These are phyloP conservation scores for Vireo griseus DNA, from an alignment of 2,797 vertebrate genomes.

Conservation along the genomic window DNA sequence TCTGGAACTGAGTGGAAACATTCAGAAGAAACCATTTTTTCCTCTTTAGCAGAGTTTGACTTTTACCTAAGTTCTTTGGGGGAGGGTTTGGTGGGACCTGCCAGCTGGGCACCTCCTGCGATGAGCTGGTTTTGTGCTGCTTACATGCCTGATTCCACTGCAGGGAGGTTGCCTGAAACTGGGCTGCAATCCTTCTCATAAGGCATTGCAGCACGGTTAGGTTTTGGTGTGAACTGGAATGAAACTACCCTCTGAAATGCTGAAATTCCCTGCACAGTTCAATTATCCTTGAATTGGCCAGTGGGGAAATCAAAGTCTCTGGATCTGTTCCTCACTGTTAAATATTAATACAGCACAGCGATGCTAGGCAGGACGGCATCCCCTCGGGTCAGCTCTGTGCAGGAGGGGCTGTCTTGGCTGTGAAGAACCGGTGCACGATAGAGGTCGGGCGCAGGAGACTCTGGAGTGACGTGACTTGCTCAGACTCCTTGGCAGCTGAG, in stretches of 20 bases:
- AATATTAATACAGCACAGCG: neutral
- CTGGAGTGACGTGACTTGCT: neutral
- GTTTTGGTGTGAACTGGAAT: slow-evolving; percentile 15
- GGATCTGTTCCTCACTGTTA: neutral
- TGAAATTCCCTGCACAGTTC: neutral
- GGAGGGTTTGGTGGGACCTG: neutral
- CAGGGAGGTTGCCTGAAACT: neutral
- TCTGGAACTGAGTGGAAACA: neutral
- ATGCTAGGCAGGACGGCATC: neutral
- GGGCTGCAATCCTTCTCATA: neutral
- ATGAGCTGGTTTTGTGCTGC: accelerated
- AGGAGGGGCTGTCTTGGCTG: neutral
- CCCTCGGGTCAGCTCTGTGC: neutral
- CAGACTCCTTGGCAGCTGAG: neutral
- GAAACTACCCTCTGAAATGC: neutral
- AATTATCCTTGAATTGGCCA: slow-evolving; percentile 35
- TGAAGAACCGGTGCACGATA: accelerated
- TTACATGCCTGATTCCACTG: neutral
- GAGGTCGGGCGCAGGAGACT: neutral
- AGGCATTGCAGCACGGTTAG: neutral
- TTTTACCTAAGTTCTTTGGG: neutral
- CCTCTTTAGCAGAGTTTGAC: neutral
- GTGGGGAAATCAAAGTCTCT: slow-evolving; percentile 23
- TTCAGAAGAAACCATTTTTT: neutral
- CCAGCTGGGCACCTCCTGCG: neutral